A percentile compares a stretch with the other conserved stretches of the same genome.
Evolutionary conservation across 35 echinoderm and acorn worm genomes (phyloP).

Genomic region (Ophiothrix spiculata): DNA sequence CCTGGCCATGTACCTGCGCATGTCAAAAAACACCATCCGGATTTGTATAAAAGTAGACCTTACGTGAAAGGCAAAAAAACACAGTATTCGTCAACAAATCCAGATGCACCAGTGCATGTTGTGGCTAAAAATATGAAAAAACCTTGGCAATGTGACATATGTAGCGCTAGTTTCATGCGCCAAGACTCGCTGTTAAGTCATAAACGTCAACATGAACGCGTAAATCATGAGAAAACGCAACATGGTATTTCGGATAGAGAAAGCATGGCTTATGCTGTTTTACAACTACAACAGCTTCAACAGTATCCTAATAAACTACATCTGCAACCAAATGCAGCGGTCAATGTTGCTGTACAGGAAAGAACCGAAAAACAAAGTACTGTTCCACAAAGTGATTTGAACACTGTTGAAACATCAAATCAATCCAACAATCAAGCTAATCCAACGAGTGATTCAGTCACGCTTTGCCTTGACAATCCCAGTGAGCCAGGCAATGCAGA

Average conservation of each 20-base stretch:
- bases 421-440: too few relatives aligned
- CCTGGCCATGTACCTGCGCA: conserved; percentile 31
- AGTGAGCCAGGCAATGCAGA: too few relatives aligned
- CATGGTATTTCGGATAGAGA: too few relatives aligned
- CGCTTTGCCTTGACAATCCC: too few relatives aligned
- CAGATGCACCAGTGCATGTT: not conserved
- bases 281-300: conserved; percentile 23
- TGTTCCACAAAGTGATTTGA: too few relatives aligned
- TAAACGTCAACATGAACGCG: conserved; percentile 30
- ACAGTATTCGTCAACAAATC: not conserved
- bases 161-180: conserved; percentile 36
- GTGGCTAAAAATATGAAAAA: conserved; percentile 37
- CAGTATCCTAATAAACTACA: not conserved
- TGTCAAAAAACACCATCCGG: conserved; percentile 62
- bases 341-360: too few relatives aligned
- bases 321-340: too few relatives aligned
- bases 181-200: conserved; percentile 42
- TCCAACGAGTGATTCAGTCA: too few relatives aligned
- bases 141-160: conserved; percentile 46
- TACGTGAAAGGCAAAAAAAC: conserved; percentile 1
- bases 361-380: too few relatives aligned
- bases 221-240: not conserved
- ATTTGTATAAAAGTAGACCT: conserved; percentile 4
- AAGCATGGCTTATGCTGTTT: conserved; percentile 13
- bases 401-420: too few relatives aligned